Percentiles rank a stretch among this genome's conserved stretches.
phyloP scores from a whole-genome alignment of 2,113 vertebrate species.

The Shinisaurus crocodilurus region DNA sequence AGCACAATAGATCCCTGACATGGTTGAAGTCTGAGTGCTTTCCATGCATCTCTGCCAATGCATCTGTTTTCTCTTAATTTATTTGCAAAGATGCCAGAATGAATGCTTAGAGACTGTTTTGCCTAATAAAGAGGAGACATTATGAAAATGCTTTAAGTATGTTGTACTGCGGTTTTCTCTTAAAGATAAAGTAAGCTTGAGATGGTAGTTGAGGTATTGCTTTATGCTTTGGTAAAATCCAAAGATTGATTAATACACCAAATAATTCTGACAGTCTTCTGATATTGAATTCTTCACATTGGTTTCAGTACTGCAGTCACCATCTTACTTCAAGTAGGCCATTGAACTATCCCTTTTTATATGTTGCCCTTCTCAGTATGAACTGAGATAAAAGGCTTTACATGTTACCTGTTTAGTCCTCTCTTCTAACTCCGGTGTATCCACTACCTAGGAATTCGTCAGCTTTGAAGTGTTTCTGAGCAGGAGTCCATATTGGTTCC shows the following conservation, averaged over 20 bases:
- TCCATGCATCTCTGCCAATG: slow-evolving; percentile 21
- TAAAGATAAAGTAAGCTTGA: slow-evolving; percentile 2
- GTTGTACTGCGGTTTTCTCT: neutral
- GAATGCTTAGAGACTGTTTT: slow-evolving; percentile 16
- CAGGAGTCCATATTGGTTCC: neutral
- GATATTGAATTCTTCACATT: slow-evolving; percentile 4
- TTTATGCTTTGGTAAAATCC: neutral
- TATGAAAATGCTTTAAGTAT: neutral
- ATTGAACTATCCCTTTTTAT: slow-evolving; percentile 38
- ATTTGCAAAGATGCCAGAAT: slow-evolving; percentile 14
- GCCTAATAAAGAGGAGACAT: neutral
- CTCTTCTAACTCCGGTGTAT: neutral
- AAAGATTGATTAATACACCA: slow-evolving; percentile 35
- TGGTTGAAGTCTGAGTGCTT: slow-evolving; percentile 15
- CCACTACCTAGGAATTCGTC: neutral
- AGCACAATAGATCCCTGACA: slow-evolving; percentile 17
- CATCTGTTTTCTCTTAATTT: slow-evolving; percentile 45
- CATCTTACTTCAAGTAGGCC: slow-evolving; percentile 30
- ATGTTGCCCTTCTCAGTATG: neutral
- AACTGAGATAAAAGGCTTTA: neutral
- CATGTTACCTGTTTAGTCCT: neutral
- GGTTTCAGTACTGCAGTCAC: slow-evolving; percentile 11
- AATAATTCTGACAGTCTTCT: slow-evolving; percentile 44
- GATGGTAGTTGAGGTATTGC: slow-evolving; percentile 25
- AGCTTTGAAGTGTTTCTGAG: neutral